A percentile compares a stretch with the other conserved stretches of the same genome.
Conservation (phyloP, 2,888 invertebrate species). For the Psococerastis gibbosa region DNA sequence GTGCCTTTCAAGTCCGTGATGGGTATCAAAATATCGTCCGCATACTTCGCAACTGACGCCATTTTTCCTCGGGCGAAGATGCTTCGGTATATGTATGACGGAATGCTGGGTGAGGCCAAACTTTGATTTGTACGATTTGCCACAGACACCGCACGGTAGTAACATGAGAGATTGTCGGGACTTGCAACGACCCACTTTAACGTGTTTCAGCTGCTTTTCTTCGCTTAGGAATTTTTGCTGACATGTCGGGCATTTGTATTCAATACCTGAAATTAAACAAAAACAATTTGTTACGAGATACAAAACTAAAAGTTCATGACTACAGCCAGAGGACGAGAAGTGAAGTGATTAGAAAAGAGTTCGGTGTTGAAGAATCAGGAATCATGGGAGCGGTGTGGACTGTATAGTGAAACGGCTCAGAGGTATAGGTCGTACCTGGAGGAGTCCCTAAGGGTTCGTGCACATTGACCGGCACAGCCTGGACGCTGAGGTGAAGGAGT, state of each 20-base stretch:
- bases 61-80: background rate
- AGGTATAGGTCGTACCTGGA: no score
- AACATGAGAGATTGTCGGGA: constrained; percentile 2
- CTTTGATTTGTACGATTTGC: constrained; percentile 1
- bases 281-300: background rate
- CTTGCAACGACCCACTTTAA: background rate
- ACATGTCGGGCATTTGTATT: constrained; percentile 6
- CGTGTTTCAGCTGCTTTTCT: constrained; percentile 2
- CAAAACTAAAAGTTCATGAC: no score
- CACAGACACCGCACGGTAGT: constrained; percentile 2
- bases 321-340: no score
- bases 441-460: no score
- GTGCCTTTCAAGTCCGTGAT: constrained; percentile 8
- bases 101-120: constrained; percentile 4
- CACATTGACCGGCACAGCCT: no score
- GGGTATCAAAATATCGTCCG: constrained; percentile 3
- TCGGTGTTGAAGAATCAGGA: no score
- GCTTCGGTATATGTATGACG: constrained; percentile 1
- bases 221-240: constrained; percentile 5
- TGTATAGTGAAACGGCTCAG: no score
- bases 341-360: no score
- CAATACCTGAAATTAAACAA: background rate
- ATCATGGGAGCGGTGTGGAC: no score
- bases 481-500: no score
- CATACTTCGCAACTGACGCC: constrained; percentile 1